Evolutionary conservation across 1,140 invertebrate genomes (phyloP).

Genomic region (Meloidogyne hapla): DNA sequence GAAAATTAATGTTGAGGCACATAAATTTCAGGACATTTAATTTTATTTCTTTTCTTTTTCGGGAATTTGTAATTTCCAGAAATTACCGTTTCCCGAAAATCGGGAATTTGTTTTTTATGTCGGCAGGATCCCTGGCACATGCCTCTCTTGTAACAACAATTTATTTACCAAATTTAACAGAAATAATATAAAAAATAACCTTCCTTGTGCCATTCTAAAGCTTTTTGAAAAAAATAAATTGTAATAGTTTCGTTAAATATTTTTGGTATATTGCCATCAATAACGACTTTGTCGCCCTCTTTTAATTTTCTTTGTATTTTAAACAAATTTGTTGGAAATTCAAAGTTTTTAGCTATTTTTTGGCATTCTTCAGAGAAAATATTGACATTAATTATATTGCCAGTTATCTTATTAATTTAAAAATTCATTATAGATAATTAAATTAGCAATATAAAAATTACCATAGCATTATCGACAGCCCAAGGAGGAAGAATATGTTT

Average conservation of each 20-base stretch:
- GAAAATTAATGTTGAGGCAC: no score
- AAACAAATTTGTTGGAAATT: neutral
- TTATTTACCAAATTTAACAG: no score
- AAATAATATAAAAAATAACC: no score
- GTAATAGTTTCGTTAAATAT: neutral
- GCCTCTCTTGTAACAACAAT: no score
- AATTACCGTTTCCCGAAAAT: no score
- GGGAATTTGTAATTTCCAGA: no score
- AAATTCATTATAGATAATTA: no score
- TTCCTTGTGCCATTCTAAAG: neutral
- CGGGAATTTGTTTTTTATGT: no score
- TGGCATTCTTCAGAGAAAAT: neutral
- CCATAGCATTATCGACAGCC: conserved; percentile 2
- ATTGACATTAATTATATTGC: neutral
- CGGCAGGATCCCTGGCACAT: no score
- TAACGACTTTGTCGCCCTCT: neutral
- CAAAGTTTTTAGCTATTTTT: neutral
- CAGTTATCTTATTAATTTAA: neutral
- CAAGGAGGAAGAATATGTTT: neutral
- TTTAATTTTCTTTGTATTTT: neutral
- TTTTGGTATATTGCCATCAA: neutral
- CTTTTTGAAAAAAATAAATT: neutral
- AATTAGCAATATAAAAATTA: neutral
- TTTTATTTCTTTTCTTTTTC: no score
- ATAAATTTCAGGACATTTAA: no score